Percentiles rank a stretch among this genome's conserved stretches.
Evolutionary conservation across 1,140 invertebrate genomes (phyloP).

Genomic region (Geopemphigus sp.): DNA sequence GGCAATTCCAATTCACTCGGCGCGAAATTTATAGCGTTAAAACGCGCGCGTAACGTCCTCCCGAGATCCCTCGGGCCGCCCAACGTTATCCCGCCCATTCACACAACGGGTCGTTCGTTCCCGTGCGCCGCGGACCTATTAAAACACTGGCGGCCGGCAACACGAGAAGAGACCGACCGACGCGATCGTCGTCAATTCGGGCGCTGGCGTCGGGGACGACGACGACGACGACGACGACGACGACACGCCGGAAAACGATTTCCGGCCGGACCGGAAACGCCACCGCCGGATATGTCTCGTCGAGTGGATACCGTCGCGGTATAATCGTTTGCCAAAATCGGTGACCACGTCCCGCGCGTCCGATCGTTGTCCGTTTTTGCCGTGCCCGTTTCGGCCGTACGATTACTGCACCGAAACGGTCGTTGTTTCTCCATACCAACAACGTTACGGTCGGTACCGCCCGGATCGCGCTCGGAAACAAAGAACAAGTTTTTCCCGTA

Average conservation of each 20-base stretch:
- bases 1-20: constrained; percentile 38
- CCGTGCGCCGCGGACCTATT: neutral
- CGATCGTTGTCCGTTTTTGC: too few species aligned
- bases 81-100: neutral
- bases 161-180: neutral
- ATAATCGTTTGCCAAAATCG: constrained; percentile 40
- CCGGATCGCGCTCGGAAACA: too few species aligned
- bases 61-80: neutral
- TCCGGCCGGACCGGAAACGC: neutral
- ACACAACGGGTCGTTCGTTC: neutral
- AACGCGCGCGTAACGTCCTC: neutral
- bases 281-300: constrained; percentile 22
- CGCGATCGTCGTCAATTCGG: too few species aligned
- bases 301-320: constrained; percentile 24
- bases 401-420: too few species aligned
- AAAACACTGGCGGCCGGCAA: neutral
- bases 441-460: too few species aligned
- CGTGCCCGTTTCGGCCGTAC: too few species aligned
- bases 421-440: too few species aligned
- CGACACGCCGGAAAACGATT: neutral
- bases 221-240: too few species aligned
- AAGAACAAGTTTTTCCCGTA: too few species aligned
- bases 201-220: neutral
- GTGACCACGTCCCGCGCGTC: too few species aligned
- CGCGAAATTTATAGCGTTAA: constrained; percentile 39